Base-by-base conservation (phyloP, 2,888 invertebrate genomes). In the Antitype chi region DNA sequence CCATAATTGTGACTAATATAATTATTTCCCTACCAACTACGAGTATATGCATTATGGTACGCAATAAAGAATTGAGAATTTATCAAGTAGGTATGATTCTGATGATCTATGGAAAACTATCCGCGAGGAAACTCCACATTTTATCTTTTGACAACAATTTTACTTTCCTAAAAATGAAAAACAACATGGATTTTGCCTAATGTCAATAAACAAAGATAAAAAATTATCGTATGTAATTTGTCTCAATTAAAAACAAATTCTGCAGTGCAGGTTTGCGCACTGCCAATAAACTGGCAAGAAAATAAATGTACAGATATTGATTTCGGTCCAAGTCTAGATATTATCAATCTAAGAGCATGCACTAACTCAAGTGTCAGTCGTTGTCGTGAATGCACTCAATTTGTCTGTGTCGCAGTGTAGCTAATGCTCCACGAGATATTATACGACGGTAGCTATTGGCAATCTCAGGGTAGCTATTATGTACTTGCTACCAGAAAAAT, bases 341-440 rank as follows among this genome's bases (percentile, higher is more conserved):
- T 55, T 82, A 60, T 76, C 52, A 69, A 70, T 69, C 55, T 69
- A 52, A 47, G 47, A 71, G 69, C 53, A 76, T 76, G 62, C 59
- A 76, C 72, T 76, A 67, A 80, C 71, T 75, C 76, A 63, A 70
- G 67, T 70, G 67, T 80, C 81, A 67, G 62, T 73, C 57, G 55
- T 66, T 52, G 72, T 72, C 62, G 55, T 70, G 70, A 67, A 84
- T 82, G 85, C 84, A 76, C 72, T 84, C 84, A 84, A 82, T 84
- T 80, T 82, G 63, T 82, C 85, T 70, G 4, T 60, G 85, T 85
- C 82, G 11, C 60, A 23, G 13, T 47, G 59, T 60, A 38, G 38
- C 47, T 76, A 82, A 82, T 80, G 59, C 55, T 6, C 25, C 0
- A 47, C 49, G 13, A 84, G 72, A 82, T 84, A 76, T 70, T 84